Evolutionary conservation across 2,888 invertebrate genomes (phyloP).

Genomic region (Phasia obesa): DNA sequence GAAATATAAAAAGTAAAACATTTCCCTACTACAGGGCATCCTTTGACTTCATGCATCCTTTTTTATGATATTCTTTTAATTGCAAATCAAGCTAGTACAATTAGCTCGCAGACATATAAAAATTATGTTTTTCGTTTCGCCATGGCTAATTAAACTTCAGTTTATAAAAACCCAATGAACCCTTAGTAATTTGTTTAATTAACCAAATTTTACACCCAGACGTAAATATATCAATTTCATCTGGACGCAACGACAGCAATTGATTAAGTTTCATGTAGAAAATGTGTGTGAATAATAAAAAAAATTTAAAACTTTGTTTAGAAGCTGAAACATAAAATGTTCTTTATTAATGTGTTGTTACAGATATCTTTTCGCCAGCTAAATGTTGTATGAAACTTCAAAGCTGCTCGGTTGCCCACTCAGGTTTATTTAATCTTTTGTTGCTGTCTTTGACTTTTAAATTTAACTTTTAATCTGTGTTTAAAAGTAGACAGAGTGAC

Average conservation of each 20-base stretch:
- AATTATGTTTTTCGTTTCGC: not conserved
- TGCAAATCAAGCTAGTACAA: too few species aligned
- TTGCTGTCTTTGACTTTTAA: too few species aligned
- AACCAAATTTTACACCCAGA: conserved; percentile 54
- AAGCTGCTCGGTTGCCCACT: not conserved
- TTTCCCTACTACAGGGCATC: too few species aligned
- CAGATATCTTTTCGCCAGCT: not conserved
- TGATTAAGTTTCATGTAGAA: conserved; percentile 47
- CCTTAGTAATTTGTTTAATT: conserved; percentile 42
- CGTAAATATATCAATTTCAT: conserved; percentile 64
- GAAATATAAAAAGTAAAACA: too few species aligned
- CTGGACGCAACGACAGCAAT: conserved; percentile 8
- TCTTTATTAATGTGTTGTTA: conserved; percentile 4
- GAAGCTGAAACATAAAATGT: conserved; percentile 7
- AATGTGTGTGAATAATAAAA: not conserved
- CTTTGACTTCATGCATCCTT: too few species aligned
- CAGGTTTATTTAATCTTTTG: too few species aligned
- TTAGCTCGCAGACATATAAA: not conserved
- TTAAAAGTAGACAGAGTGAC: conserved; percentile 57
- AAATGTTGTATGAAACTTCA: not conserved
- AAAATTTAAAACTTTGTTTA: conserved; percentile 10
- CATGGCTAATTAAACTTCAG: conserved; percentile 39
- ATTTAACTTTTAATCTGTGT: not conserved
- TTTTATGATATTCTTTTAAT: too few species aligned
- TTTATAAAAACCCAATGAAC: conserved; percentile 51